These are phyloP conservation scores for Ctenopoma kingsleyae DNA, from an alignment of 2,797 vertebrate species.

Conservation along the genomic window DNA sequence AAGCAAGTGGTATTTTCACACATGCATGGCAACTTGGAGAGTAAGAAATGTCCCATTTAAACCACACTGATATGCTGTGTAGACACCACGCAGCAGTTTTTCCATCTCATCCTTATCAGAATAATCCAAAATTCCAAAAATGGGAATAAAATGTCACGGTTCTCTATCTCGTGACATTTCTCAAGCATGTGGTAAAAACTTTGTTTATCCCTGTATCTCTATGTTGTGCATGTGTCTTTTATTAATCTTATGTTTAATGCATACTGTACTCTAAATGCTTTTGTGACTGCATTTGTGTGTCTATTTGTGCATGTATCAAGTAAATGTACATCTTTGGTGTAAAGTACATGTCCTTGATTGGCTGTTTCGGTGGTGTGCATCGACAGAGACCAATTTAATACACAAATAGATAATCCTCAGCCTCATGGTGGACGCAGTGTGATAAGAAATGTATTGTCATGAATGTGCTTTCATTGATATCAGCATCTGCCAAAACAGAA, in stretches of 20 bases:
- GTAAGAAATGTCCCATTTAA: slow-evolving; percentile 63
- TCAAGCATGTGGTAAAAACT: slow-evolving; percentile 55
- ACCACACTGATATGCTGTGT: slow-evolving; percentile 57
- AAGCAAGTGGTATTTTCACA: slow-evolving; percentile 50
- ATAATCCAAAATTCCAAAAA: slow-evolving; percentile 70
- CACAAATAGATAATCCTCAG: slow-evolving; percentile 67
- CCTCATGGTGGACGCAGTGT: slow-evolving; percentile 54
- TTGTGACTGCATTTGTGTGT: not conserved
- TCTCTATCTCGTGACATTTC: slow-evolving; percentile 75
- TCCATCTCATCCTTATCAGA: slow-evolving; percentile 67
- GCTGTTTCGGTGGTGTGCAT: slow-evolving; percentile 48
- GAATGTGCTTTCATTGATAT: slow-evolving; percentile 62
- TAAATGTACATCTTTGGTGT: slow-evolving; percentile 36
- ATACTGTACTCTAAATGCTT: not conserved
- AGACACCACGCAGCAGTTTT: slow-evolving; percentile 53
- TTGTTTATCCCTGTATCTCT: slow-evolving; percentile 54
- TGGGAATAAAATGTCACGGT: slow-evolving; percentile 74
- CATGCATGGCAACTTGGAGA: slow-evolving; percentile 34
- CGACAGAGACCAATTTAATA: slow-evolving; percentile 52
- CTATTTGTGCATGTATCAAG: slow-evolving; percentile 20
- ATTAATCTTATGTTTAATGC: slow-evolving; percentile 10
- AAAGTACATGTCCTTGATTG: slow-evolving; percentile 60
- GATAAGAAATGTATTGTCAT: slow-evolving; percentile 69
- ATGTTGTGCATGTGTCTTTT: slow-evolving; percentile 25
- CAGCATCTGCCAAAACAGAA: slow-evolving; percentile 62